These are phyloP conservation scores for Drosophila persimilis DNA, from an alignment of 1,140 invertebrate genomes.

Conservation along the genomic window DNA sequence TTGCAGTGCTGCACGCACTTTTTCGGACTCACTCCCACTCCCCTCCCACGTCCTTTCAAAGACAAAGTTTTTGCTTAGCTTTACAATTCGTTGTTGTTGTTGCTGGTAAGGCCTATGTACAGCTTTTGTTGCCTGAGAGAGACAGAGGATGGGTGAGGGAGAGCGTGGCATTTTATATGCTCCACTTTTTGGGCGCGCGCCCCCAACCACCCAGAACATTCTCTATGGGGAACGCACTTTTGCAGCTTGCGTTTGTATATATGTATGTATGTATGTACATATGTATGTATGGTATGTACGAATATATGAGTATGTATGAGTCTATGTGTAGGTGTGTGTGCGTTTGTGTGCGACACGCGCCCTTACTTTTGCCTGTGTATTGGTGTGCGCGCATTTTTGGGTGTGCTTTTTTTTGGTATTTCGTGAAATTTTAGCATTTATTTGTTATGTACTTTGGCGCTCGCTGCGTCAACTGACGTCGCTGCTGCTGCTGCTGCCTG, in stretches of 20 bases:
- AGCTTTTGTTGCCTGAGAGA: conserved; percentile 2
- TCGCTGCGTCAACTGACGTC: conserved; percentile 52
- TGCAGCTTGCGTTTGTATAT: conserved; percentile 73
- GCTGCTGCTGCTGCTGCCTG: conserved; percentile 48
- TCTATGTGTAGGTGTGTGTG: conserved; percentile 18
- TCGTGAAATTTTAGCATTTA: conserved; percentile 81
- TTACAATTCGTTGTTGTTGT: conserved; percentile 38
- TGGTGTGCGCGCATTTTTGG: conserved; percentile 58
- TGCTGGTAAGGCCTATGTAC: conserved; percentile 49
- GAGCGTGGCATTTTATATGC: conserved; percentile 62
- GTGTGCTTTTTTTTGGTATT: conserved; percentile 73
- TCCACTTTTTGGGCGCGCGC: conserved; percentile 70
- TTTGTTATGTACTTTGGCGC: conserved; percentile 74
- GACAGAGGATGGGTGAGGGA: conserved; percentile 1
- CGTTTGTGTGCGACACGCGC: conserved; percentile 44
- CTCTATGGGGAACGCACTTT: conserved; percentile 67
- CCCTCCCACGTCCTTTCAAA: neutral
- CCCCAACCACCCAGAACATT: conserved; percentile 41
- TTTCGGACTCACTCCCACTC: conserved; percentile 24
- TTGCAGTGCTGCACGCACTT: conserved; percentile 78
- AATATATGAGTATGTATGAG: conserved; percentile 1
- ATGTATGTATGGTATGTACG: neutral
- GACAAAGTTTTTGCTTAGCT: conserved; percentile 66
- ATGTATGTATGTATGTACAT: conserved; percentile 33
- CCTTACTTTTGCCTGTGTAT: conserved; percentile 29